Conservation (phyloP, 2,113 vertebrate species). For the Corythaixoides concolor region DNA sequence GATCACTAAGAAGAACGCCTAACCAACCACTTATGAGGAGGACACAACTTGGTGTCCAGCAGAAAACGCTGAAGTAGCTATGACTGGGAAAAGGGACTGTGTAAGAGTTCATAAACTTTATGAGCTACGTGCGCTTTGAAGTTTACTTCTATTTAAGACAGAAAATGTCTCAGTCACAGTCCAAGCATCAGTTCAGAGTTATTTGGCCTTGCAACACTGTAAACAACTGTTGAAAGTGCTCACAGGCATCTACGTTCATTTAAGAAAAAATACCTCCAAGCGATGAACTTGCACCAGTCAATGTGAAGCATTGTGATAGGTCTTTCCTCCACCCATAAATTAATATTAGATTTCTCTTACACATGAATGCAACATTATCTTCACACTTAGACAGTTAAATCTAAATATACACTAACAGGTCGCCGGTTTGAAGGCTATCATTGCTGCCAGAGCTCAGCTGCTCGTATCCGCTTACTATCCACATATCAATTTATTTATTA, state of each 20-base stretch:
- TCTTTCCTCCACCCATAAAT: neutral
- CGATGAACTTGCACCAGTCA: neutral
- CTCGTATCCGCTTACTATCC: slow-evolving; percentile 17
- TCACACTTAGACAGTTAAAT: neutral
- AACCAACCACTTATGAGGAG: neutral
- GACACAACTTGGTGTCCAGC: neutral
- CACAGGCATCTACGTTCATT: neutral
- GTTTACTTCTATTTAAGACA: neutral
- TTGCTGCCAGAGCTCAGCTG: slow-evolving; percentile 34
- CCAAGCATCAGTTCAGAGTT: neutral
- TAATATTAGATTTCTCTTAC: neutral
- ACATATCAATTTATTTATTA: neutral
- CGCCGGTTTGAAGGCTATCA: neutral
- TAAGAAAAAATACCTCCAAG: neutral
- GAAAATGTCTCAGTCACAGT: neutral
- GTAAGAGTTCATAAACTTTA: neutral
- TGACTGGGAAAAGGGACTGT: neutral
- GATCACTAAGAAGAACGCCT: neutral
- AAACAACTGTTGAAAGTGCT: neutral
- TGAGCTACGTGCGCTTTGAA: neutral
- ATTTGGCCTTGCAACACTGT: neutral
- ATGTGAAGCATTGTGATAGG: neutral
- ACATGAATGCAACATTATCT: slow-evolving; percentile 37
- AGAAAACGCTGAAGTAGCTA: neutral
- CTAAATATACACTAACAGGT: slow-evolving; percentile 25